Conservation (phyloP, 1,140 invertebrate species). For the Tetramorium parvispinum region DNA sequence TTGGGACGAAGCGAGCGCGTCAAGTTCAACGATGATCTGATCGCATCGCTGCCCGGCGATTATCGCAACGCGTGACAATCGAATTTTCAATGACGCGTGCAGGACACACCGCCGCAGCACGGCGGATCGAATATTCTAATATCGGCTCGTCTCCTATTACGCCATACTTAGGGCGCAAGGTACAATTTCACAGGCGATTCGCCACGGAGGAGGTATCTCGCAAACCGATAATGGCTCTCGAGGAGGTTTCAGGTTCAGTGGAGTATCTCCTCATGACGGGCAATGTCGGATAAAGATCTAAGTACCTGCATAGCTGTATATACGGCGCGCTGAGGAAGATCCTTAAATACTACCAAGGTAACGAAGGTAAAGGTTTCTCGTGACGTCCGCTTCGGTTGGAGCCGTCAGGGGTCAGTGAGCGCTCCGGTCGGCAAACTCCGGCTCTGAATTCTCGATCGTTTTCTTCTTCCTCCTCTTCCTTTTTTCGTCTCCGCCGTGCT, state of each 20-base stretch:
- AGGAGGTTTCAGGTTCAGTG: slow-evolving; percentile 74
- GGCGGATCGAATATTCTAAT: slow-evolving; percentile 54
- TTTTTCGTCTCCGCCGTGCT: slow-evolving; percentile 21
- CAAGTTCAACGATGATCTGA: slow-evolving; percentile 27
- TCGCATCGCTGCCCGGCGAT: background rate
- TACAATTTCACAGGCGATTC: slow-evolving; percentile 70
- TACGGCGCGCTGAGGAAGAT: slow-evolving; percentile 73
- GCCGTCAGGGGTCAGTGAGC: slow-evolving; percentile 79
- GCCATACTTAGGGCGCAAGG: slow-evolving; percentile 57
- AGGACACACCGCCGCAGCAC: background rate
- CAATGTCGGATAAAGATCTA: slow-evolving; percentile 76
- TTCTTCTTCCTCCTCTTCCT: slow-evolving; percentile 24
- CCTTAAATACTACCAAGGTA: slow-evolving; percentile 77
- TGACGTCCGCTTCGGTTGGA: slow-evolving; percentile 74
- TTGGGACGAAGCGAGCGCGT: slow-evolving; percentile 15
- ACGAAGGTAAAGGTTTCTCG: slow-evolving; percentile 77
- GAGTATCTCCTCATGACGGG: slow-evolving; percentile 71
- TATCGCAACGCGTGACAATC: slow-evolving; percentile 32
- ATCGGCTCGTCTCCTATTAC: slow-evolving; percentile 59
- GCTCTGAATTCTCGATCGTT: slow-evolving; percentile 74
- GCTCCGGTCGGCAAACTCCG: slow-evolving; percentile 76
- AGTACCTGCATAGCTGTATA: slow-evolving; percentile 73
- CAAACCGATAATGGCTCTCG: slow-evolving; percentile 71
- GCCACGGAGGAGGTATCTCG: slow-evolving; percentile 64
- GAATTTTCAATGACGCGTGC: slow-evolving; percentile 37